phyloP scores from a whole-genome alignment of 2,888 invertebrate genomes.

The Sarcophaga variegata region DNA sequence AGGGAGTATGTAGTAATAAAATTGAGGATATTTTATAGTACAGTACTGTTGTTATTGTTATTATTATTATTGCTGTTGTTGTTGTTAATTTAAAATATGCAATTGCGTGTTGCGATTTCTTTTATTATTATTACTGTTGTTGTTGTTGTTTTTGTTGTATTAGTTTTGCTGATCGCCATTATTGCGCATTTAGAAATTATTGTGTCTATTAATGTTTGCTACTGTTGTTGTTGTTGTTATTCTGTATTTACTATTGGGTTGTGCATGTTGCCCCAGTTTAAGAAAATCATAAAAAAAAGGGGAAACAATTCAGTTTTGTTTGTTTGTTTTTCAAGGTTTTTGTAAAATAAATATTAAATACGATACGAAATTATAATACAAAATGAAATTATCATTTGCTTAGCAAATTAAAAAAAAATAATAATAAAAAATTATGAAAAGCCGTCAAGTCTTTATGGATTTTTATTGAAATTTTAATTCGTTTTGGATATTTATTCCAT shows the following conservation, averaged over 20 bases:
- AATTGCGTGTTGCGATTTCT: conserved; percentile 57
- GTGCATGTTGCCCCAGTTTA: background rate
- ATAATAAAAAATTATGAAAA: too few species aligned
- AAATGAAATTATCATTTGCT: too few species aligned
- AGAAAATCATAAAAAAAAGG: conserved; percentile 16
- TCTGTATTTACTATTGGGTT: background rate
- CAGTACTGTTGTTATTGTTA: conserved; percentile 44
- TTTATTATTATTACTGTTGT: conserved; percentile 15
- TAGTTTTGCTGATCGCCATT: conserved; percentile 62
- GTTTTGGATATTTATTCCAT: background rate
- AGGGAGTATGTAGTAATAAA: background rate
- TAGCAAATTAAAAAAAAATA: too few species aligned
- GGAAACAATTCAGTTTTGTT: conserved; percentile 11
- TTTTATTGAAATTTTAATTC: too few species aligned
- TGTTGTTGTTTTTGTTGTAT: conserved; percentile 14
- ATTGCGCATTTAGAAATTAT: conserved; percentile 57
- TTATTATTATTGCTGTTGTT: conserved; percentile 21
- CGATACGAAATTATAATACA: too few species aligned
- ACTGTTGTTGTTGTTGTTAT: conserved; percentile 15
- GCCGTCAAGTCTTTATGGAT: too few species aligned
- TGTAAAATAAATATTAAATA: too few species aligned
- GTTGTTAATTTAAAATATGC: conserved; percentile 47
- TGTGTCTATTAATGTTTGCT: background rate
- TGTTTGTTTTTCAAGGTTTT: too few species aligned
- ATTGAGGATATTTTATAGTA: conserved; percentile 1